Base-by-base conservation (phyloP, 2,797 vertebrate genomes). In the Prunella strophiata region DNA sequence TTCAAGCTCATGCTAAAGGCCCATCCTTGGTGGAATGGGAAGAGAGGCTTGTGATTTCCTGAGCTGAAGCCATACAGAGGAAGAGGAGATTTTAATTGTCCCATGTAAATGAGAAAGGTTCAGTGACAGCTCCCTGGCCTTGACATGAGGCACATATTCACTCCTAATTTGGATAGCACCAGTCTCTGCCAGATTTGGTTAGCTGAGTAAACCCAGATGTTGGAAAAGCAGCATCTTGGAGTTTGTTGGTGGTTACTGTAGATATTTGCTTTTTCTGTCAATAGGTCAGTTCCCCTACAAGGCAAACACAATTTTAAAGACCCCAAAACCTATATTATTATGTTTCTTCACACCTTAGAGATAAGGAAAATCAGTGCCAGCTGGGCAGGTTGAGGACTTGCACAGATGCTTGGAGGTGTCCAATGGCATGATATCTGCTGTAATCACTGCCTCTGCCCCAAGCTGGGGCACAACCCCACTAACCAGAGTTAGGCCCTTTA, bases 291-390 rank as follows among this genome's bases (percentile, higher is more conserved):
- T 55, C n/a, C 13, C 21, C 51, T 55, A 57, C 42, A 57, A 47
- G 18, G 22, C 29, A 38, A 66, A 57, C 15, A 20, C 34, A 74
- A 14, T 13, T 20, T 12, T 2, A 52, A 62, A 48, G 17, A 0
- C 0, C 1, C 27, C n/a, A 2, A 58, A 10, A 1, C 0, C 25
- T 17, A 3, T 6, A 27, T 27, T 36, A 26, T 40, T 65, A n/a
- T 82, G 18, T 76, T 93, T 79, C 63, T 76, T 83, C 47, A 7
- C 16, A 54, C 26, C 51, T 20, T 48, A 65, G 26, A 40, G 20
- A 20, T 32, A 57, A 51, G 45, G n/a, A 76, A 85, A 50, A 38
- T n/a, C 43, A 66, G 51, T 20, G 16, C 10, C 40, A 77, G 2
- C 51, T 45, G 72, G 29, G 47, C 2, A 50, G 47, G 54, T 2